phyloP scores from a whole-genome alignment of 2,113 vertebrate genomes.

The Steatornis caripensis region DNA sequence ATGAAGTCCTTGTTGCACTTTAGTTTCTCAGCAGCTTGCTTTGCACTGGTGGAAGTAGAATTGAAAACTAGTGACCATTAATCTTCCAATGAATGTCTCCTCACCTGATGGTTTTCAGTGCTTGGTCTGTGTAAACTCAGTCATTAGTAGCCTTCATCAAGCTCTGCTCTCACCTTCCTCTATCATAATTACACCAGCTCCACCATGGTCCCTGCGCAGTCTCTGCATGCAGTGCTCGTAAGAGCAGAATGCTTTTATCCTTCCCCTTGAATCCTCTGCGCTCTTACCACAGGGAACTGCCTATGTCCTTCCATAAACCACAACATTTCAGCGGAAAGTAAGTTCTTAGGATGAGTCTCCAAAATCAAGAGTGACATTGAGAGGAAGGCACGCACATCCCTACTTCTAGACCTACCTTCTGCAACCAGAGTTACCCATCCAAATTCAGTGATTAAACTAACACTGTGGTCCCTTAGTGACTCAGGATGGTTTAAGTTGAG shows the following conservation, averaged over 20 bases:
- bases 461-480: not conserved
- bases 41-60: not conserved
- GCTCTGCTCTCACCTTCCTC: not conserved
- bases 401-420: not conserved
- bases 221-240: fast-evolving
- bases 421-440: not conserved
- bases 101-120: not conserved
- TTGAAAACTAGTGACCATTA: not conserved
- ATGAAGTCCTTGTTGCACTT: not conserved
- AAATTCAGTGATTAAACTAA: not conserved
- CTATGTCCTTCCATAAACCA: not conserved
- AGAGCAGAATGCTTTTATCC: not conserved
- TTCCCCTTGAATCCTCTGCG: not conserved
- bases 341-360: not conserved
- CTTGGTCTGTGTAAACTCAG: not conserved
- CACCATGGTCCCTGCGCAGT: not conserved
- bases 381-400: not conserved
- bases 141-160: not conserved
- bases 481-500: not conserved
- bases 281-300: not conserved
- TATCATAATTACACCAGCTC: not conserved
- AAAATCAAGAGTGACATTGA: not conserved
- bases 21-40: not conserved
- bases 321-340: not conserved
- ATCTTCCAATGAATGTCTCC: fast-evolving